Evolutionary conservation across 2,113 vertebrate species (phyloP), one percentile per base, ranked within the genome.

Genomic region (Atractosteus spatula): DNA sequence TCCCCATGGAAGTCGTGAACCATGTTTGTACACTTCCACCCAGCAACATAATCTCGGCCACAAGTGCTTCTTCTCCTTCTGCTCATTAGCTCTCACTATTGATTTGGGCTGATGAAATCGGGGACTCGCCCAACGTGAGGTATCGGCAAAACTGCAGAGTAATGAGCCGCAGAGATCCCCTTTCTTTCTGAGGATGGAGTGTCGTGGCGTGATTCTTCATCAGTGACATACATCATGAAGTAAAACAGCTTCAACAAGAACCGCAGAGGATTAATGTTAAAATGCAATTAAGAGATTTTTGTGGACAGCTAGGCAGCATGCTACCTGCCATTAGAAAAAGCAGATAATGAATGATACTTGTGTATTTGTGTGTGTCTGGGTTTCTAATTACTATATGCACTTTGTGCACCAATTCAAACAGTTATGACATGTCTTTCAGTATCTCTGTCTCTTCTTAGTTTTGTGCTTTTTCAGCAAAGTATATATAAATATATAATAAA

Each of bases 61-160:
- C 13, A 59, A 16, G n/a, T 59, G 14, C 57, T n/a, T 16, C 11
- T 13, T 59, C n/a, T 16, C n/a, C 57, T 13, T 59, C 57, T 59
- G 14, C n/a, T 59, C 57, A 59, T 13, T 16, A 59, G 14, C 12
- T 13, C 14, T 13, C 57, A 59, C 5, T 13, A 59, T 59, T n/a
- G 57, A 59, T 59, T n/a, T 59, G 57, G 57, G 5, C 57, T 59
- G 57, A 59, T 59, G 57, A 59, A 59, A 59, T 59, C 12, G 11
- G 13, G 5, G 47, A 51, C 47, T 10, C 47, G 5, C 47, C 47
- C 47, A 51, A 51, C 1, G 47, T 59, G 8, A 59, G 57, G n/a
- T 16, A 59, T 59, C 3, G 12, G 12, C 10, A 10, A 51, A 51
- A 10, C 57, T 16, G 5, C 3, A 7, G 12, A 13, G 3, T 59